Base-by-base conservation (phyloP, 2,888 invertebrate genomes). In the Phragmatobia fuliginosa region DNA sequence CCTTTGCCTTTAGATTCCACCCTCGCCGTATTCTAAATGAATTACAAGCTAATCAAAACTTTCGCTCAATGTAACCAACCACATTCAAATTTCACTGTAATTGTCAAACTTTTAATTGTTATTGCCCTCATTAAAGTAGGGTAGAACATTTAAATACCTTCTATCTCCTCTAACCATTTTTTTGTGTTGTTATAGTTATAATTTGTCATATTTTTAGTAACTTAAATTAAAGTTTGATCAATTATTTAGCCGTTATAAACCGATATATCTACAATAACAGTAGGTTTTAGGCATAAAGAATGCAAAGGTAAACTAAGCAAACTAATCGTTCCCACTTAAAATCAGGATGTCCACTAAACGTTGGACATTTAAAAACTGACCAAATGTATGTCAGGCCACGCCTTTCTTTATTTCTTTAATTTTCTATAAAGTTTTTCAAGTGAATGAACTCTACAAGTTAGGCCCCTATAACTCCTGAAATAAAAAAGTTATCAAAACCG, bases 1-100 rank as follows among this genome's bases (percentile, higher is more conserved):
- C 62, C 32, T n/a, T 45, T 45, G 36, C 31, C 70, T 59, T 16
- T 41, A 67, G 66, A 68, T 70, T 70, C 18, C 10, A 76, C 72
- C 74, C 67, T 32, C 32, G 68, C 63, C 66, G 71, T 68, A 68
- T 72, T 71, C 65, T 81, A 78, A 79, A 81, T 81, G 69, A 79
- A 80, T 81, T 77, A 81, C 69, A 81, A 81, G 70, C 73, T 77
- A 81, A 81, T 81, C 80, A 79, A 80, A 80, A 80, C 80, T 81
- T 81, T 79, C 56, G 45, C 71, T 61, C 66, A 63, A 72, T 77
- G 75, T 81, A 77, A 75, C 70, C 56, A 68, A 70, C 77, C 80
- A 45, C 75, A 81, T 77, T 79, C 67, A 73, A 80, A 79, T 70
- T 76, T 71, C 63, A 61, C 59, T 71, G 72, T 78, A 75, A 81